Percentiles rank a stretch among this genome's conserved stretches.
Evolutionary conservation across 2,113 vertebrate genomes (phyloP).

Genomic region (Scalopus aquaticus): DNA sequence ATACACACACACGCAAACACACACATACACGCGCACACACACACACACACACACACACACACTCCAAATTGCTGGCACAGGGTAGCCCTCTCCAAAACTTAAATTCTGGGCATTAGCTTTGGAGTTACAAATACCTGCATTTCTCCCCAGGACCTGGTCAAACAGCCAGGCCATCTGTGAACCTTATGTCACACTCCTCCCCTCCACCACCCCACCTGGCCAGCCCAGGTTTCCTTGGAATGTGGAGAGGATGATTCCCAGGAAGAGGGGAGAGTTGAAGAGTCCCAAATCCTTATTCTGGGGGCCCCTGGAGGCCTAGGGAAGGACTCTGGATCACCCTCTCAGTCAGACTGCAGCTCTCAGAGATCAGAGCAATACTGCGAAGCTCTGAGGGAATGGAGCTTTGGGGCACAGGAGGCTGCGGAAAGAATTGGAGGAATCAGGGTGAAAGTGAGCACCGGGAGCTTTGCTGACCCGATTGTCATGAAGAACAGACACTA

Average conservation of each 20-base stretch:
- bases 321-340: not conserved
- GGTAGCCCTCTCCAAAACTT: conserved; percentile 5
- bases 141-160: conserved; percentile 55
- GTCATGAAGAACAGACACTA: not conserved
- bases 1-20: not conserved
- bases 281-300: not conserved
- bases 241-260: not conserved
- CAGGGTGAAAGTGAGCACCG: not conserved
- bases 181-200: conserved; percentile 29
- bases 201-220: not conserved
- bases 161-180: conserved; percentile 55
- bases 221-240: not conserved
- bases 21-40: not conserved
- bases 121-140: not conserved
- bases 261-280: not conserved
- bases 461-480: not conserved
- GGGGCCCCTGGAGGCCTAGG: not conserved
- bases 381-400: no score
- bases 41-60: not conserved
- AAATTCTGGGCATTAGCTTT: not conserved
- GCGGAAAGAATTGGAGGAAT: not conserved
- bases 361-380: not conserved
- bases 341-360: not conserved
- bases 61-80: not conserved
- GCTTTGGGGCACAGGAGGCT: no score